Base-by-base conservation (phyloP, 2,888 invertebrate species). In the Liopterus haemorrhoidalis region DNA sequence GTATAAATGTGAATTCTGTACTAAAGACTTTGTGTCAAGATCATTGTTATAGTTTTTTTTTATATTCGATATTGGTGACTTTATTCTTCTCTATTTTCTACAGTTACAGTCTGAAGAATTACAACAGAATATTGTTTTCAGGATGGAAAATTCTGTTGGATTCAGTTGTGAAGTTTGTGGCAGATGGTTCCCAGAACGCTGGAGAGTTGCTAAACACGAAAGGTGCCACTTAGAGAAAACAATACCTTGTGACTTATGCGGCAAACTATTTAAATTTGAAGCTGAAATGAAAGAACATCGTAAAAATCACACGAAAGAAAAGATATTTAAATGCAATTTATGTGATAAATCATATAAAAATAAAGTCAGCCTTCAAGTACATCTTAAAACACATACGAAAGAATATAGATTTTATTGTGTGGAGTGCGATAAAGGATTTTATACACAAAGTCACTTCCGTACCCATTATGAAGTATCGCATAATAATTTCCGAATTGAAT, bases 221-320 rank as follows among this genome's bases (percentile, higher is more conserved):
- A 66, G 64, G 41, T 60, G 58, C 14, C 67, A 67, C 38, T 64
- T 61, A 2, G 63, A 62, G 21, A 62, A 63, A 37, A 11, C 18
- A n/a, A 12, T 37, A 15, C 16, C 71, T 46, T 72, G 72, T 41
- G 57, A 65, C 0, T 69, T 68, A 35, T 73, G 73, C 39, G 68
- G 66, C 0, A 71, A 71, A 48, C 52, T 70, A 1, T 73, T 73
- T 28, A 69, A 68, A 0, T 53, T 70, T 0, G 68, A 70, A 25
- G 68, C 70, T 0, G 70, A 71, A 37, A 69, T 71, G 68, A 60
- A 67, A 1, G 69, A 70, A 41, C 73, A 73, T 41, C 57, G 70
- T 1, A 59, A 70, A 54, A 70, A n/a, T n/a, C n/a, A n/a, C n/a
- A n/a, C n/a, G n/a, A n/a, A n/a, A n/a, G n/a, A n/a, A n/a, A n/a